A percentile compares a stretch with the other conserved stretches of the same genome.
phyloP scores from a whole-genome alignment of 2,113 vertebrate genomes.

The Ceratotherium simum region DNA sequence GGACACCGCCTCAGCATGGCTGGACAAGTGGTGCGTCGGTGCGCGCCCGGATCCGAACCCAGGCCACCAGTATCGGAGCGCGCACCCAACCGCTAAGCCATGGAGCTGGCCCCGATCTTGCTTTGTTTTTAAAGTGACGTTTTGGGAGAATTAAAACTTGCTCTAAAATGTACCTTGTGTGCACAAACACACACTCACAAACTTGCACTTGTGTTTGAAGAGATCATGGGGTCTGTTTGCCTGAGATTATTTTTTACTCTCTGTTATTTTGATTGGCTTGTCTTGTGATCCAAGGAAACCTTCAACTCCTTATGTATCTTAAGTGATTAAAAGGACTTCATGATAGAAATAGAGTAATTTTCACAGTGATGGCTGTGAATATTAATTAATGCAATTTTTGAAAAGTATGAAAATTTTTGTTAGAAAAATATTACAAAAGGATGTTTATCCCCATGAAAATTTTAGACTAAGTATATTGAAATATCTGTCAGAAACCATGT shows the following conservation, averaged over 20 bases:
- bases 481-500: constrained; percentile 55
- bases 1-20: too few species aligned
- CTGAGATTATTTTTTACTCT: neutral
- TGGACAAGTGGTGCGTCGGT: too few species aligned
- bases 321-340: constrained; percentile 26
- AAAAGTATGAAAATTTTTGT: constrained; percentile 24
- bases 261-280: constrained; percentile 23
- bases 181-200: neutral
- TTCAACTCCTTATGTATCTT: neutral
- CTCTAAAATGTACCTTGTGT: neutral
- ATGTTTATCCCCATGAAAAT: constrained; percentile 55
- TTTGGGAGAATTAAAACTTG: constrained; percentile 25
- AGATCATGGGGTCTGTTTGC: neutral
- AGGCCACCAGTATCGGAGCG: too few species aligned
- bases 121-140: constrained; percentile 33
- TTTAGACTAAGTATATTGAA: constrained; percentile 68
- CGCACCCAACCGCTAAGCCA: too few species aligned
- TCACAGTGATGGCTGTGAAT: constrained; percentile 37
- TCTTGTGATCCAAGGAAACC: neutral
- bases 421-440: constrained; percentile 46
- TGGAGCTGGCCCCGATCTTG: neutral
- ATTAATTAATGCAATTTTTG: constrained; percentile 31
- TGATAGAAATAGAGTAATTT: constrained; percentile 35
- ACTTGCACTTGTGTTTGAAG: neutral
- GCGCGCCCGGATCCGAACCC: too few species aligned